Conservation (phyloP, 2,797 vertebrate genomes). For the Cryptoblepharus egeriae region DNA sequence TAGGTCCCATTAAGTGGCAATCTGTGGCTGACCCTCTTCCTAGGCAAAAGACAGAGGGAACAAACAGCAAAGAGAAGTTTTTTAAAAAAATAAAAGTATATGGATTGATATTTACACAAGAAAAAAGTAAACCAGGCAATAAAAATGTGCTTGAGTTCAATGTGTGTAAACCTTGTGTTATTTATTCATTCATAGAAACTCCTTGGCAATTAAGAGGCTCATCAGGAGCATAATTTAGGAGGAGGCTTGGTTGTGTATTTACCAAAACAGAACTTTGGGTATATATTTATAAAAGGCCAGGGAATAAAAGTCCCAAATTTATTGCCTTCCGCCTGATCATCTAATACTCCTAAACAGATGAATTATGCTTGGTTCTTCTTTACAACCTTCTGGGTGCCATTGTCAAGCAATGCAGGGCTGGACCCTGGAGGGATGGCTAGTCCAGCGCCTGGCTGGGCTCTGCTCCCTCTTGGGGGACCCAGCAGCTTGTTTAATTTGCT, state of each 20-base stretch:
- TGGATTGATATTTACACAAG: not conserved
- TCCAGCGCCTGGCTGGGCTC: not conserved
- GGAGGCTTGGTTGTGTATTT: not conserved
- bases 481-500: too few species aligned
- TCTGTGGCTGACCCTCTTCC: too few species aligned
- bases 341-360: slow-evolving; percentile 55
- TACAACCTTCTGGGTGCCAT: not conserved
- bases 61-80: not conserved
- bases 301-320: slow-evolving; percentile 61
- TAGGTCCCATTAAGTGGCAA: too few species aligned
- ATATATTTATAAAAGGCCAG: slow-evolving; percentile 28
- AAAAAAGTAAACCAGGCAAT: not conserved
- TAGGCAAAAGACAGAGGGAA: not conserved
- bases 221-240: slow-evolving; percentile 22
- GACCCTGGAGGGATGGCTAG: not conserved
- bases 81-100: not conserved
- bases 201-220: slow-evolving; percentile 1
- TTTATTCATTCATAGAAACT: slow-evolving; percentile 1
- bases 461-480: too few species aligned
- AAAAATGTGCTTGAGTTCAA: not conserved
- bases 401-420: not conserved
- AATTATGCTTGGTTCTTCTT: slow-evolving; percentile 22
- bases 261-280: slow-evolving; percentile 22
- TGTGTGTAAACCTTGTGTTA: slow-evolving; percentile 34
- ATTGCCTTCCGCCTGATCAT: slow-evolving; percentile 31